These are phyloP conservation scores for Diogma glabrata DNA, from an alignment of 2,888 invertebrate species.

Conservation along the genomic window DNA sequence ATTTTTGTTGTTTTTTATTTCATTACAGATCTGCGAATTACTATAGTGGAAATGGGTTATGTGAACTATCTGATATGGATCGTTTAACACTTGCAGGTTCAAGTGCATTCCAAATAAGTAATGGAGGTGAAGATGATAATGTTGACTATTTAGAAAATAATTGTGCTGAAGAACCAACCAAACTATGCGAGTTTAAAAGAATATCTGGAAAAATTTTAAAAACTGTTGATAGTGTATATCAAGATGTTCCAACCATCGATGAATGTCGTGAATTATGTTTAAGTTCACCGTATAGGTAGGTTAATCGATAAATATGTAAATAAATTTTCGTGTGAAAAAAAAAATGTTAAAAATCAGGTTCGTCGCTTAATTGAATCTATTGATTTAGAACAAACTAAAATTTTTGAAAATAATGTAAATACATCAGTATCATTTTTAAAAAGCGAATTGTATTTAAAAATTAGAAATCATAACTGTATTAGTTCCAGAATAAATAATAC, in stretches of 20 bases:
- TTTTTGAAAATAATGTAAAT: too few relatives aligned
- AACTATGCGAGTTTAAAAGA: slow-evolving; percentile 87
- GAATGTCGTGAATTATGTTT: slow-evolving; percentile 82
- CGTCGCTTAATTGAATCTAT: too few relatives aligned
- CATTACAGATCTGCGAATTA: slow-evolving; percentile 76
- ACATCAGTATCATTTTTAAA: too few relatives aligned
- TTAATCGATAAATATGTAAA: background rate
- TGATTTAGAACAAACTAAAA: too few relatives aligned
- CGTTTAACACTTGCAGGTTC: slow-evolving; percentile 77
- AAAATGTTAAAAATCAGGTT: too few relatives aligned
- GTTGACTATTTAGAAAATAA: slow-evolving; percentile 81
- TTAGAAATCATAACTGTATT: too few relatives aligned
- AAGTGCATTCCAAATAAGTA: slow-evolving; percentile 58
- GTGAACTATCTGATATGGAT: slow-evolving; percentile 85
- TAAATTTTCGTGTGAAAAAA: too few relatives aligned
- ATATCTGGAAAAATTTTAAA: slow-evolving; percentile 78
- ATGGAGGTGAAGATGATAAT: slow-evolving; percentile 35
- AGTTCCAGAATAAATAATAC: too few relatives aligned
- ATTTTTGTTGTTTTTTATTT: background rate
- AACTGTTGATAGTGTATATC: slow-evolving; percentile 87
- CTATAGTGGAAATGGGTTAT: slow-evolving; percentile 72
- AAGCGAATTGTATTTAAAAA: too few relatives aligned
- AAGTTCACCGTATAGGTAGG: slow-evolving; percentile 66
- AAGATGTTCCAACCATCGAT: slow-evolving; percentile 75
- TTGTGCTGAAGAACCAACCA: slow-evolving; percentile 88